Percentiles rank a stretch among this genome's conserved stretches.
These are phyloP conservation scores for Bombus huntii DNA, from an alignment of 1,140 invertebrate species.

Conservation along the genomic window DNA sequence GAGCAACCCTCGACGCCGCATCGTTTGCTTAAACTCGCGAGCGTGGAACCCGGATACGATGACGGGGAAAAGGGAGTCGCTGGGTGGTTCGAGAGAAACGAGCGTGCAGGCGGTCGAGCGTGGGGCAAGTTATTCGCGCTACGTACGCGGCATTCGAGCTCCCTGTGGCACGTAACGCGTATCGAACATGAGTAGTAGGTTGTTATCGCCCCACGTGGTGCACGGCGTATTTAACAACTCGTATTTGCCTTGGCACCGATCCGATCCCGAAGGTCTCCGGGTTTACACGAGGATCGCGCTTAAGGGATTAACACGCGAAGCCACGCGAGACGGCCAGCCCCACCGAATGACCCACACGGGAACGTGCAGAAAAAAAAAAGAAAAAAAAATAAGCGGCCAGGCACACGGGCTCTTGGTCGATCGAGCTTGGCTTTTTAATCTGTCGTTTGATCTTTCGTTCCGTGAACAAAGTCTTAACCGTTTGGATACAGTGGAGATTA, in stretches of 20 bases:
- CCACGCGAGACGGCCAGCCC: conserved; percentile 48
- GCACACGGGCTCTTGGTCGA: conserved; percentile 18
- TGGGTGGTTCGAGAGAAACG: conserved; percentile 29
- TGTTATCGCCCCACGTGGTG: conserved; percentile 60
- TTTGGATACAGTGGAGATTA: background rate
- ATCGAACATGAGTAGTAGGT: conserved; percentile 64
- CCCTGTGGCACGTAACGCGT: conserved; percentile 48
- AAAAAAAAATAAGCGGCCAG: background rate
- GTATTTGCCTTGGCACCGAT: conserved; percentile 70
- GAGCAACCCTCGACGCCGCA: background rate
- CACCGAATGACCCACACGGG: conserved; percentile 19
- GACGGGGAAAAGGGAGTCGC: background rate
- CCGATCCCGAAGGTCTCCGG: conserved; percentile 61
- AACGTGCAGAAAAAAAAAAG: conserved; percentile 11
- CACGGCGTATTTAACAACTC: conserved; percentile 66
- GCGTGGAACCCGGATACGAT: conserved; percentile 41
- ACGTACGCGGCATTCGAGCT: conserved; percentile 42
- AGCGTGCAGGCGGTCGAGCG: conserved; percentile 4
- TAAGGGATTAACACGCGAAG: conserved; percentile 65
- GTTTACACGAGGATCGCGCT: conserved; percentile 64
- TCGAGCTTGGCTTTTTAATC: conserved; percentile 36
- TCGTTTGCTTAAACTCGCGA: background rate
- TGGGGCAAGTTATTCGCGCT: conserved; percentile 50
- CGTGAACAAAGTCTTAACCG: conserved; percentile 20
- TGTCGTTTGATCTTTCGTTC: conserved; percentile 52